Conservation (phyloP, 2,113 vertebrate genomes). For the Jaculus jaculus region DNA sequence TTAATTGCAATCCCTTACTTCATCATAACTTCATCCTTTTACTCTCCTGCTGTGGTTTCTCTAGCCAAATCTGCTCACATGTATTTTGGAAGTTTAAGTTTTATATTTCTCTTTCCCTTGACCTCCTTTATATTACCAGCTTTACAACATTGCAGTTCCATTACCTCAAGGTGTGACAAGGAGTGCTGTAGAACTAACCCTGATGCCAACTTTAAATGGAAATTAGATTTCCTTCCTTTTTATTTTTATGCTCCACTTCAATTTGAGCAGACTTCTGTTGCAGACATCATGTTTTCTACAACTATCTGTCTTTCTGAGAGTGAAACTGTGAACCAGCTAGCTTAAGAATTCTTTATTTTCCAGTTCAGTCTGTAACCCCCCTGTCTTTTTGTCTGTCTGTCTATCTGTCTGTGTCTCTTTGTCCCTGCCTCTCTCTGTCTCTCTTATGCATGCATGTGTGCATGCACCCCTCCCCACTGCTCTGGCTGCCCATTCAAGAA, state of each 20-base stretch:
- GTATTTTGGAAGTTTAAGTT: slow-evolving; percentile 56
- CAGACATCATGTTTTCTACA: slow-evolving; percentile 1
- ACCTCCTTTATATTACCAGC: slow-evolving; percentile 62
- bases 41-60: slow-evolving; percentile 39
- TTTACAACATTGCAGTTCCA: not conserved
- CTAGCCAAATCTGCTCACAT: slow-evolving; percentile 27
- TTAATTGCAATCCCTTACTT: slow-evolving; percentile 27
- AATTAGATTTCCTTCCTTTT: slow-evolving; percentile 48
- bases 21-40: not conserved
- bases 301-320: not conserved
- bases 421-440: not conserved
- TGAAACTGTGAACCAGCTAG: too few relatives aligned
- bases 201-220: slow-evolving; percentile 54
- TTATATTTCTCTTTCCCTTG: slow-evolving; percentile 63
- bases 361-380: not conserved
- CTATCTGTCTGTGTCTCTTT: not conserved
- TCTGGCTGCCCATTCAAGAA: slow-evolving; percentile 3
- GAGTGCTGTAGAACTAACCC: slow-evolving; percentile 31
- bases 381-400: not conserved
- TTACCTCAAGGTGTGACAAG: slow-evolving; percentile 25
- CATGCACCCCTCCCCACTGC: too few relatives aligned
- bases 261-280: slow-evolving; percentile 41
- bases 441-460: too few relatives aligned
- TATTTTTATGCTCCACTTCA: slow-evolving; percentile 53
- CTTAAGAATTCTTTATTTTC: not conserved